Evolutionary conservation across 2,888 invertebrate genomes (phyloP), one percentile per base, ranked within the genome.

Genomic region (Cryptophagus acutangulus): DNA sequence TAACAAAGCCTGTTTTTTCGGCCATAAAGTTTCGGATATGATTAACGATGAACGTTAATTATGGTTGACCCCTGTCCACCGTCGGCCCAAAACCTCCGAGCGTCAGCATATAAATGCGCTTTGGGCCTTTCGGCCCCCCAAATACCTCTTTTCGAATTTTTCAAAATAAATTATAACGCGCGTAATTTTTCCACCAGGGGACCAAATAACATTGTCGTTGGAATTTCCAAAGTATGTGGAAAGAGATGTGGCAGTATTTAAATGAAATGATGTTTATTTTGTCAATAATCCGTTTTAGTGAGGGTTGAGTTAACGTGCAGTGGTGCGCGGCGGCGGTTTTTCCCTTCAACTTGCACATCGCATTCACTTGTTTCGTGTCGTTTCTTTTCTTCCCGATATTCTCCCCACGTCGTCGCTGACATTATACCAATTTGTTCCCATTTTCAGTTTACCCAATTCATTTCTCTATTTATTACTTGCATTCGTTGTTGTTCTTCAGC

Each of bases 1-100:
- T 54, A 49, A 52, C 52, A 52, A 55, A 57, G 55, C 52, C 26
- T 49, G 49, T 46, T 48, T 55, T 56, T 56, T 56, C 47, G 46
- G 47, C 43, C 46, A 38, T 39, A 52, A 55, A 54, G 42, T 49
- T 54, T 46, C 51, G 49, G 12, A 26, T 55, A 58, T 60, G 60
- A 60, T 60, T 60, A 60, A 60, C 60, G 60, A 60, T 55, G 49
- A 44, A 52, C 59, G 60, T 58, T 60, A 59, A 60, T 60, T 60
- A 60, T 55, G 52, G 58, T 55, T 57, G 57, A 57, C 57, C 57
- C 55, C 47, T 56, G 60, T 59, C 59, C 59, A 3, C 26, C 5
- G 12, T 6, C 26, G 26, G 3, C n/a, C 9, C n/a, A n/a, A n/a
- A n/a, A n/a, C n/a, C n/a, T n/a, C n/a, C n/a, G n/a, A n/a, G n/a